Percentiles rank a stretch among this genome's conserved stretches.
Conservation (phyloP, 2,113 vertebrate genomes). For the Nothocercus nigrocapillus region DNA sequence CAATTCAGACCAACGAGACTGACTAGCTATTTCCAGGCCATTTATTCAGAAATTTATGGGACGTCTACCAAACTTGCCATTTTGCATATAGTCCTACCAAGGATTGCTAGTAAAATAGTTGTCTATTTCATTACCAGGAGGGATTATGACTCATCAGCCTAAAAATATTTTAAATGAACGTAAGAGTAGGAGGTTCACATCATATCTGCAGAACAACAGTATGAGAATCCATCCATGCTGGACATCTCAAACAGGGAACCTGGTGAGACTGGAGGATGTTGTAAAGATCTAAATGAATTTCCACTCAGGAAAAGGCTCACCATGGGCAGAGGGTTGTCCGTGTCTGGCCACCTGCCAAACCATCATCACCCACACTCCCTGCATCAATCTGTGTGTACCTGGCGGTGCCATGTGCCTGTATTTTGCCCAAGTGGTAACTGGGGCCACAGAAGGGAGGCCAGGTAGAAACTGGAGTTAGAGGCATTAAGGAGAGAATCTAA, state of each 20-base stretch:
- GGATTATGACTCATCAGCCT: neutral
- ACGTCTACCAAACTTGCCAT: neutral
- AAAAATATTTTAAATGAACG: neutral
- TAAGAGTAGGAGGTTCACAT: neutral
- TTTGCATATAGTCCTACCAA: neutral
- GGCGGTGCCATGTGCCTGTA: neutral
- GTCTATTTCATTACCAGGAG: neutral
- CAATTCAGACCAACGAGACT: neutral
- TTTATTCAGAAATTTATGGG: neutral
- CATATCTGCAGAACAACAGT: neutral
- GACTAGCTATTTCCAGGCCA: neutral
- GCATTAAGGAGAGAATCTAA: neutral
- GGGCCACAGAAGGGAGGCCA: neutral
- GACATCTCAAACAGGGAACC: neutral
- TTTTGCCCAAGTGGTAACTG: neutral
- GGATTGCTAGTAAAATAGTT: neutral
- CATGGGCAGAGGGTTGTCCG: neutral
- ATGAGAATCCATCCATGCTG: neutral
- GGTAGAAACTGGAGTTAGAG: rapidly evolving
- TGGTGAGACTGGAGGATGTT: neutral
- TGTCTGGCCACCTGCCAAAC: neutral
- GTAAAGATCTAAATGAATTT: neutral
- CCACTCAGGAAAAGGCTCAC: neutral
- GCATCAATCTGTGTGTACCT: neutral
- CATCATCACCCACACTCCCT: neutral